Percentiles rank a stretch among this genome's conserved stretches.
These are phyloP conservation scores for Chaenodraco wilsoni DNA, from an alignment of 2,797 vertebrate species.

Conservation along the genomic window DNA sequence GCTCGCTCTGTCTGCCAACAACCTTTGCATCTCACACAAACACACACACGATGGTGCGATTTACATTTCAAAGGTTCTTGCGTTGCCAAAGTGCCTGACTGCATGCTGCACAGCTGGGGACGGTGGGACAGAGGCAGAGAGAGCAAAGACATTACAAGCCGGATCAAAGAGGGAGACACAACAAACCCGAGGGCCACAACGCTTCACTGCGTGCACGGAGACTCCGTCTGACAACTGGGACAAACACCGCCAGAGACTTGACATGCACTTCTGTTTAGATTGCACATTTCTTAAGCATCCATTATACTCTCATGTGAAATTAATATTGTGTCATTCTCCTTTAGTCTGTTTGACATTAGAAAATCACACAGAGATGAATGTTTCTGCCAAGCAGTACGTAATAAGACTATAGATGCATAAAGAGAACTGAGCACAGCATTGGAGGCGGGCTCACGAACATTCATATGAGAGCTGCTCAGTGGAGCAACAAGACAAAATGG, in stretches of 20 bases:
- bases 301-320: background rate
- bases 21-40: conserved; percentile 27
- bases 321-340: background rate
- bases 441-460: too few relatives aligned
- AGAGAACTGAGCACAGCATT: too few relatives aligned
- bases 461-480: too few relatives aligned
- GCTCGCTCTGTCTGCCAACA: conserved; percentile 5
- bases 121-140: conserved; percentile 46
- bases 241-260: conserved; percentile 17
- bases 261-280: background rate
- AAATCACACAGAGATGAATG: background rate
- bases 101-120: conserved; percentile 59
- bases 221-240: conserved; percentile 27
- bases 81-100: conserved; percentile 55
- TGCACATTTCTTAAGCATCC: background rate
- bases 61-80: conserved; percentile 68
- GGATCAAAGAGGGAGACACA: conserved; percentile 58
- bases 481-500: too few relatives aligned
- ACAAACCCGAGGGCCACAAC: conserved; percentile 36
- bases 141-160: conserved; percentile 55
- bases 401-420: too few relatives aligned
- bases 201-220: conserved; percentile 1
- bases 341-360: background rate
- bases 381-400: background rate
- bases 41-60: conserved; percentile 14